Evolutionary conservation across 2,797 vertebrate species (phyloP), one percentile per base, ranked within the genome.

Genomic region (Ptychadena robeensis): DNA sequence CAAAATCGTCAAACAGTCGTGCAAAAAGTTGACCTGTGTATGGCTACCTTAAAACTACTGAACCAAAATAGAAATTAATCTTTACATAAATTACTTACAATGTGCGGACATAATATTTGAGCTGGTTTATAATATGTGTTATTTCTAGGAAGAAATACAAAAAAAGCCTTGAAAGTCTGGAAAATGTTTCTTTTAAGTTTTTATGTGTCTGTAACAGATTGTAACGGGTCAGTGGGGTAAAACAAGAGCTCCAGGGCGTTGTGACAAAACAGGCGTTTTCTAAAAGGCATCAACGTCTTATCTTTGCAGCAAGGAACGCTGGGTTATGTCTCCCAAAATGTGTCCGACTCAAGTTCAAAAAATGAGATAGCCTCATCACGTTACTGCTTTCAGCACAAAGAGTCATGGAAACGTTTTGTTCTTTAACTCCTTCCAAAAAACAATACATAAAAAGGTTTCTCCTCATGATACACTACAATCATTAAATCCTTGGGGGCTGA

Each of bases 251-350:
- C 11, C 30, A 44, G 75, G 38, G 22, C 48, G 65, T 38, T 9
- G 18, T 6, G 10, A 79, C 44, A 85, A 88, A 86, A 89, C 88
- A 87, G 86, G 72, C 68, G 79, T 86, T 73, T 77, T 87, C 82
- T 88, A 87, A 87, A 81, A 57, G 8, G 12, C 32, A 82, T 87
- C 86, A 89, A 92, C 71, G 31, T 80, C 28, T 86, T 88, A 88
- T 80, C 88, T 89, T 35, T 74, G 66, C 85, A 80, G 85, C 89
- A 67, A 85, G 88, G 86, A 88, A 92, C 88, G 88, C 83, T 1
- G 28, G 83, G 87, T 86, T 82, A 75, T 65, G 84, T 82, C 69
- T 86, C 59, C 81, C 37, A 38, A 82, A 75, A 10, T 44, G 69
- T 75, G 76, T 75, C 80, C 72, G 86, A 72, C 74, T 86, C 89